A percentile compares a stretch with the other conserved stretches of the same genome.
phyloP scores from a whole-genome alignment of 2,113 vertebrate species.

The Gymnocephalus cernua region DNA sequence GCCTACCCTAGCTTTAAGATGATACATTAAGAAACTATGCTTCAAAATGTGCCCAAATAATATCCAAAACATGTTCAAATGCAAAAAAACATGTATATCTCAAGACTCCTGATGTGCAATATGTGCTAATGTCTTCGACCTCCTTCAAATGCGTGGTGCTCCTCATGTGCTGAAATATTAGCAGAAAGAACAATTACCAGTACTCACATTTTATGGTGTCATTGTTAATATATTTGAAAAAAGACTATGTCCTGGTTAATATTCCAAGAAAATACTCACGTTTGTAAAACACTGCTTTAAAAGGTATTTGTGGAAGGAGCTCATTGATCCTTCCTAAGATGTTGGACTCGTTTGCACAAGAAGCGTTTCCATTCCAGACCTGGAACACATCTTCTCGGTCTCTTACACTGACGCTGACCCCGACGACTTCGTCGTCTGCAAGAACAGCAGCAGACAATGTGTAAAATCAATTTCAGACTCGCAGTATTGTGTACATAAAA shows the following conservation, averaged over 20 bases:
- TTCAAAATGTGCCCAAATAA: slow-evolving; percentile 35
- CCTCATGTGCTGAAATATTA: slow-evolving; percentile 91
- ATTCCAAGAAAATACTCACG: slow-evolving; percentile 86
- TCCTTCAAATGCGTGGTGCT: slow-evolving; percentile 97
- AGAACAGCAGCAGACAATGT: background rate
- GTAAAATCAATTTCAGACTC: background rate
- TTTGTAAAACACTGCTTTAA: slow-evolving; percentile 98
- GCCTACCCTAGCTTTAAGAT: background rate
- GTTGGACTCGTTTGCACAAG: slow-evolving; percentile 89
- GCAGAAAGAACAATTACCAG: slow-evolving; percentile 29
- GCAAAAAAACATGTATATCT: slow-evolving; percentile 20
- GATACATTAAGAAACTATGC: slow-evolving; percentile 27
- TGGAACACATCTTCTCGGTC: slow-evolving; percentile 95
- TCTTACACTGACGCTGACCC: slow-evolving; percentile 93
- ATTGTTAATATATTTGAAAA: background rate
- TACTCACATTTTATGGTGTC: background rate
- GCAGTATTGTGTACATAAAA: background rate
- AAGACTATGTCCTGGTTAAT: background rate
- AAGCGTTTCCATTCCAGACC: slow-evolving; percentile 97
- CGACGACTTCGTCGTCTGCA: slow-evolving; percentile 95
- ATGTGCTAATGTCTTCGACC: slow-evolving; percentile 87
- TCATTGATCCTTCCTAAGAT: slow-evolving; percentile 92
- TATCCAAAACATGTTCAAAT: slow-evolving; percentile 30
- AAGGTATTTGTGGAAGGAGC: slow-evolving; percentile 91
- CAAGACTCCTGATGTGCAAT: slow-evolving; percentile 71